Evolutionary conservation across 2,888 invertebrate genomes (phyloP).

Genomic region (Psococerastis gibbosa): DNA sequence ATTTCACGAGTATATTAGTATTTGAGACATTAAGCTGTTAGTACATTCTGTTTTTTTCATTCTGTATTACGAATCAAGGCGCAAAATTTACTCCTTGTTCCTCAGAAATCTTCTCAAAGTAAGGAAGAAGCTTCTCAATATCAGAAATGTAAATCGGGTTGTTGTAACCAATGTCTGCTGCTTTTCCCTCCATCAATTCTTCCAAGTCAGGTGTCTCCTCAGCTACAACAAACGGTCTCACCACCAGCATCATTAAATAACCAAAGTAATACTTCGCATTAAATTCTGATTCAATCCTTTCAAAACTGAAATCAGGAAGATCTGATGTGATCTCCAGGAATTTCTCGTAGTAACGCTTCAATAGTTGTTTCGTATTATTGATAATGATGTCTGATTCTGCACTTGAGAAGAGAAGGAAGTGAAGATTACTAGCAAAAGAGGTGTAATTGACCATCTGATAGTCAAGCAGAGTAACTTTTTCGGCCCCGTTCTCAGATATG

Average conservation of each 20-base stretch:
- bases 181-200: not conserved
- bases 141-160: not conserved
- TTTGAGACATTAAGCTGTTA: no score
- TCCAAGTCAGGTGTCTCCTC: not conserved
- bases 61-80: no score
- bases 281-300: not conserved
- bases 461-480: not conserved
- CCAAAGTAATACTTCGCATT: not conserved
- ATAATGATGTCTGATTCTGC: not conserved
- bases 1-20: no score
- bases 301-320: not conserved
- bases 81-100: no score
- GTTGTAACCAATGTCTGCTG: not conserved
- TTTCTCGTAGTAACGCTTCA: slow-evolving; percentile 1
- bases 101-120: not conserved
- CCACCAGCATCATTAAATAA: not conserved
- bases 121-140: not conserved
- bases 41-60: no score
- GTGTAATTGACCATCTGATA: slow-evolving; percentile 3
- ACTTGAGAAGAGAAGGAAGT: slow-evolving; percentile 1
- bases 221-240: not conserved
- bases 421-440: slow-evolving; percentile 1
- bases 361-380: not conserved
- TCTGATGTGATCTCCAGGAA: not conserved
- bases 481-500: not conserved